These are phyloP conservation scores for Cygnus olor DNA, from an alignment of 2,797 vertebrate species.

Conservation along the genomic window DNA sequence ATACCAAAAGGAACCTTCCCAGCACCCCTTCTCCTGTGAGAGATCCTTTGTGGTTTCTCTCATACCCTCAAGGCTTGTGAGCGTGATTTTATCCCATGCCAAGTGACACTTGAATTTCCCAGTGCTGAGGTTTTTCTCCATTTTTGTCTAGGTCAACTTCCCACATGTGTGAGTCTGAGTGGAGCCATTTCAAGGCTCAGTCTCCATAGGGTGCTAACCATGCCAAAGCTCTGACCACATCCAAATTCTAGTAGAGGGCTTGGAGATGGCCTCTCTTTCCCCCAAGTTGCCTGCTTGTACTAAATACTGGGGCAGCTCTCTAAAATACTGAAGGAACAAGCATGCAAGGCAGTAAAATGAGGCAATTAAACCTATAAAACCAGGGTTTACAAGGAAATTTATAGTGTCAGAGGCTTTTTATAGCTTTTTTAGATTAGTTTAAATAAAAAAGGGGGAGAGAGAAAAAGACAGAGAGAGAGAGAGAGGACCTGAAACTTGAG, in stretches of 20 bases:
- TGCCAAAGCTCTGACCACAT: slow-evolving; percentile 35
- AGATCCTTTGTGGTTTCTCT: not conserved
- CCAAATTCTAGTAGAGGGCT: not conserved
- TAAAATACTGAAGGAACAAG: slow-evolving; percentile 79
- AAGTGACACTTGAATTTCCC: not conserved
- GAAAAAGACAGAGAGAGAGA: slow-evolving; percentile 51
- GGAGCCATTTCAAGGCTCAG: slow-evolving; percentile 13
- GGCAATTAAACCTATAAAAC: slow-evolving; percentile 86
- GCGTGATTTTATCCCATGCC: not conserved
- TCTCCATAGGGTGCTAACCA: not conserved
- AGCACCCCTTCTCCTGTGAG: not conserved
- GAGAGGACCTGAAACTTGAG: slow-evolving; percentile 80
- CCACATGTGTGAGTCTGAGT: not conserved
- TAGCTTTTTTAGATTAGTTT: slow-evolving; percentile 85
- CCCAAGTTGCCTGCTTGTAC: slow-evolving; percentile 52
- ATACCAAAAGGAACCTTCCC: not conserved
- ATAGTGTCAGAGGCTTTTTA: slow-evolving; percentile 85
- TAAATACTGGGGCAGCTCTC: slow-evolving; percentile 70
- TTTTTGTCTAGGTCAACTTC: slow-evolving; percentile 7
- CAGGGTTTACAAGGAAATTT: slow-evolving; percentile 83
- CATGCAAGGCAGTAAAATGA: slow-evolving; percentile 79
- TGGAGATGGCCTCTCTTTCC: not conserved
- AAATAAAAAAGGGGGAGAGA: slow-evolving; percentile 75
- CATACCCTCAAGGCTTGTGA: not conserved
- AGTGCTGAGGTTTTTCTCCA: not conserved